phyloP scores from a whole-genome alignment of 2,797 vertebrate species.

The Pseudopleuronectes americanus region DNA sequence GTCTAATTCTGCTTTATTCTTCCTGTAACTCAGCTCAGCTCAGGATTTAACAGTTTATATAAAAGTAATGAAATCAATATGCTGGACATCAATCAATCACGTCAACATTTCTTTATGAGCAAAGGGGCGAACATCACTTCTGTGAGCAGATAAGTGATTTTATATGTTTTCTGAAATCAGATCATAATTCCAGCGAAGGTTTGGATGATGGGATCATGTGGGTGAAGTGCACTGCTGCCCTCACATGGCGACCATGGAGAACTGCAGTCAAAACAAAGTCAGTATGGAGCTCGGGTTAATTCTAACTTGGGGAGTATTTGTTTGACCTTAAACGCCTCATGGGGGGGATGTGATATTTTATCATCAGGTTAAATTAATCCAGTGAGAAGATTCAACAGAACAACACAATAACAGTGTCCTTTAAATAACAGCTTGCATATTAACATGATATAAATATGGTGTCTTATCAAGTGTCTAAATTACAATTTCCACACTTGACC shows the following conservation, averaged over 20 bases:
- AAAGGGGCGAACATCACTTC: no score
- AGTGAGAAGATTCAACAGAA: not conserved
- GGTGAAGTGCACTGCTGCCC: constrained; percentile 64
- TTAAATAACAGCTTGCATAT: not conserved
- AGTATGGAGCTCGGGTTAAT: not conserved
- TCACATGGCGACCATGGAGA: constrained; percentile 43
- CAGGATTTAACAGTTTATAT: not conserved
- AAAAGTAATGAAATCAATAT: not conserved
- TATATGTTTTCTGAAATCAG: no score
- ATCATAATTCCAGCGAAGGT: no score
- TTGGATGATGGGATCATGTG: not conserved
- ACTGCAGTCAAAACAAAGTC: constrained; percentile 8
- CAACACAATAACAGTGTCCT: not conserved
- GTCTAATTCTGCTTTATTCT: not conserved
- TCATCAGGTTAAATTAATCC: no score
- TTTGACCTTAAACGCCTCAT: not conserved
- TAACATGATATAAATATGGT: no score
- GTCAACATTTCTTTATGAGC: no score
- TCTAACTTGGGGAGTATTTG: not conserved
- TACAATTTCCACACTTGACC: no score
- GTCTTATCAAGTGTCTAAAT: no score
- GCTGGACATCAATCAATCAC: no score
- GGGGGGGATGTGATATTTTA: no score
- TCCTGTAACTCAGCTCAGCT: not conserved
- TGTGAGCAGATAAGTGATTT: no score